These are phyloP conservation scores for Ecliptopera silaceata DNA, from an alignment of 2,888 invertebrate genomes.

Conservation along the genomic window DNA sequence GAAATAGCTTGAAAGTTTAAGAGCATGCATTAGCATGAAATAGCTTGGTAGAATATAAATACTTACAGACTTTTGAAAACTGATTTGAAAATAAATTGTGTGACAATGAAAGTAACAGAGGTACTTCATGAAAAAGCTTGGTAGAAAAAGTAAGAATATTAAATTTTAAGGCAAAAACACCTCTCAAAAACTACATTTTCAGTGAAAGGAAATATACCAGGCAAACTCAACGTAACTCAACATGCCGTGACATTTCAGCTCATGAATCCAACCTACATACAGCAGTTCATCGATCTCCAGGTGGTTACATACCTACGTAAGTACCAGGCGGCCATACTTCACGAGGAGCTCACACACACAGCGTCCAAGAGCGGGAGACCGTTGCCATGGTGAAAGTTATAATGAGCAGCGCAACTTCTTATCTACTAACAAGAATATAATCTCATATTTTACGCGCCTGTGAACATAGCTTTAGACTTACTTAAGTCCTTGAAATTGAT, in stretches of 20 bases:
- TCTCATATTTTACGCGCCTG: not conserved
- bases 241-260: constrained; percentile 17
- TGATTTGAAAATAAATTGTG: too few species aligned
- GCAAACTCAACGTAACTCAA: not conserved
- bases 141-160: too few species aligned
- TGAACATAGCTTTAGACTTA: not conserved
- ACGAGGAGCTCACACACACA: constrained; percentile 50
- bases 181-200: too few species aligned
- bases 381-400: not conserved
- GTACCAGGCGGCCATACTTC: constrained; percentile 47
- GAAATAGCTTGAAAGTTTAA: too few species aligned
- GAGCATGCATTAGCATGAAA: too few species aligned
- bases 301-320: constrained; percentile 34
- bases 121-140: too few species aligned
- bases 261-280: constrained; percentile 30
- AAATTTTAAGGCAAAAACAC: too few species aligned
- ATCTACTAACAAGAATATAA: not conserved
- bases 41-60: too few species aligned
- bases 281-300: constrained; percentile 42
- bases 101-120: too few species aligned
- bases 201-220: too few species aligned
- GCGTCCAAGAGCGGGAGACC: constrained; percentile 19
- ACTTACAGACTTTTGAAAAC: too few species aligned
- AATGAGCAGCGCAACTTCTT: constrained; percentile 11
- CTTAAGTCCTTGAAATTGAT: not conserved